Percentiles rank a stretch among this genome's conserved stretches.
Conservation (phyloP, 1,140 invertebrate genomes). For the Bombus confusus region DNA sequence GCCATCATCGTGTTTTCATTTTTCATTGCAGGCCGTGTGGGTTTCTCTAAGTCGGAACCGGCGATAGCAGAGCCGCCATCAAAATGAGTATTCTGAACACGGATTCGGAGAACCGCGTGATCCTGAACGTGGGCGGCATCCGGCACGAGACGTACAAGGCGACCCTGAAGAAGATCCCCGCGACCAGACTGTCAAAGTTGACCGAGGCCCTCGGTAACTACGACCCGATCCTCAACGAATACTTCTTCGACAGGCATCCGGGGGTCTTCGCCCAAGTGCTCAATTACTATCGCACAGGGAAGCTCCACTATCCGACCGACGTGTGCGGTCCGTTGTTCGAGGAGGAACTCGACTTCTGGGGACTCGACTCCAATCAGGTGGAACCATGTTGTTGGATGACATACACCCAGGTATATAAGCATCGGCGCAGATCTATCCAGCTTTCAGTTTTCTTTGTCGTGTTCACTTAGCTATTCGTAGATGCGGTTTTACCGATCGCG, state of each 20-base stretch:
- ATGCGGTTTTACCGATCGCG: not conserved
- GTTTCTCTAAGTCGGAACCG: conserved; percentile 71
- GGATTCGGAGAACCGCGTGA: conserved; percentile 90
- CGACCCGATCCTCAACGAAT: conserved; percentile 98
- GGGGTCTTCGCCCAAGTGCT: conserved; percentile 98
- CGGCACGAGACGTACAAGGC: conserved; percentile 98
- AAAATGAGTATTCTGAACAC: conserved; percentile 80
- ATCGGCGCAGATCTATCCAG: not conserved
- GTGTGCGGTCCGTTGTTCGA: conserved; percentile 99
- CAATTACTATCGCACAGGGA: conserved; percentile 97
- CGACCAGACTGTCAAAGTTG: conserved; percentile 93
- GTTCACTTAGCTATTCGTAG: conserved; percentile 1
- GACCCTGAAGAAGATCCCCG: conserved; percentile 96
- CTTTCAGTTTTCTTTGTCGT: not conserved
- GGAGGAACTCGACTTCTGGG: conserved; percentile 98
- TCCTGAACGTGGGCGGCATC: conserved; percentile 99
- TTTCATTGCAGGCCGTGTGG: conserved; percentile 72
- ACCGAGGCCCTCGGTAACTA: conserved; percentile 97
- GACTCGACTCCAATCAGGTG: conserved; percentile 95
- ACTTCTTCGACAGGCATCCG: conserved; percentile 99
- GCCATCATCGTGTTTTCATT: not conserved
- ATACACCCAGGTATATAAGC: conserved; percentile 92
- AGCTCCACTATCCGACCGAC: conserved; percentile 98
- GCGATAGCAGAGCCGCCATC: conserved; percentile 79
- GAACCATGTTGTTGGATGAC: conserved; percentile 99